Evolutionary conservation across 2,888 invertebrate species (phyloP).

Genomic region (Scaptomyza polygonia): DNA sequence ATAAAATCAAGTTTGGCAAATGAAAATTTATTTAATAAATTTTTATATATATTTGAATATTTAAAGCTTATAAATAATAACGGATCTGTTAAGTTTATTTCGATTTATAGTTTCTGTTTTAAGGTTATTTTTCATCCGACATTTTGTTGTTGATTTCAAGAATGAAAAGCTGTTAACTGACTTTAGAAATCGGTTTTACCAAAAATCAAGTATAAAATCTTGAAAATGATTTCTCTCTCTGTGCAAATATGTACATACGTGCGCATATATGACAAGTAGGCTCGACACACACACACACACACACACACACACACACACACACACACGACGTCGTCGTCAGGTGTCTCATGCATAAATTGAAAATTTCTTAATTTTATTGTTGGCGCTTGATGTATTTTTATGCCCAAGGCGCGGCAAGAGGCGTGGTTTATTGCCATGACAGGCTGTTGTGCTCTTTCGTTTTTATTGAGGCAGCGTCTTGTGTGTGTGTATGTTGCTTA

Average conservation of each 20-base stretch:
- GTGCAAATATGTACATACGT: conserved; percentile 9
- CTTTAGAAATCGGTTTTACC: too few relatives aligned
- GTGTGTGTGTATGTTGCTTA: conserved; percentile 30
- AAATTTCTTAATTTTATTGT: conserved; percentile 79
- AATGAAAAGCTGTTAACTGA: too few relatives aligned
- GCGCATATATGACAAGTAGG: conserved; percentile 28
- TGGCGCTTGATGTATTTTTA: conserved; percentile 57
- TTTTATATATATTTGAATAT: too few relatives aligned
- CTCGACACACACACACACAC: conserved; percentile 30
- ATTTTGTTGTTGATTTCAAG: too few relatives aligned
- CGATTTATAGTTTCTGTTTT: too few relatives aligned
- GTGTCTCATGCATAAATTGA: conserved; percentile 77
- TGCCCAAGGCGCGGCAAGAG: conserved; percentile 12
- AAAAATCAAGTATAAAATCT: not conserved
- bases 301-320: conserved; percentile 11
- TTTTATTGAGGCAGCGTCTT: conserved; percentile 17
- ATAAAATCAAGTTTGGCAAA: too few relatives aligned
- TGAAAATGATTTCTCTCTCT: not conserved
- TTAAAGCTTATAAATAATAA: too few relatives aligned
- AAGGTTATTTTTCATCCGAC: too few relatives aligned
- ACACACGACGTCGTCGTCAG: conserved; percentile 51
- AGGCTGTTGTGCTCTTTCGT: conserved; percentile 16
- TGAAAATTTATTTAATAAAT: too few relatives aligned
- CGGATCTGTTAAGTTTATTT: too few relatives aligned
- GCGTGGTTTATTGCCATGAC: conserved; percentile 56